Evolutionary conservation across 2,797 vertebrate species (phyloP).

Genomic region (Sebastes taczanowskii): DNA sequence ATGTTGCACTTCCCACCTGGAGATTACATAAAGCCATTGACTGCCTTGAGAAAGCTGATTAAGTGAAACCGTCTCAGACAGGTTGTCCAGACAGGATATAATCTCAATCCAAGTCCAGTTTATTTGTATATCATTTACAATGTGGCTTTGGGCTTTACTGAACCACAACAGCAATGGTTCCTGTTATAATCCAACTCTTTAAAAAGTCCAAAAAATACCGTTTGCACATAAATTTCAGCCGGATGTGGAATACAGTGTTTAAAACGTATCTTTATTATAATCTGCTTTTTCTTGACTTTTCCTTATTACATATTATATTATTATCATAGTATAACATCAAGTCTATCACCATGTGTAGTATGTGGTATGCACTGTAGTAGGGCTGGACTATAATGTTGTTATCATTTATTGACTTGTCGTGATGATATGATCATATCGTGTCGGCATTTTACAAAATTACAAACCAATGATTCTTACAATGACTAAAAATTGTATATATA

Average conservation of each 20-base stretch:
- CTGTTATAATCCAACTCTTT: neutral
- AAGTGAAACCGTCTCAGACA: constrained; percentile 40
- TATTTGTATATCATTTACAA: neutral
- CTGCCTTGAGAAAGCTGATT: constrained; percentile 68
- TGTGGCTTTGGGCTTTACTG: neutral
- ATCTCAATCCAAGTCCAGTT: neutral
- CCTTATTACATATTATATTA: neutral
- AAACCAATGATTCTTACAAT: neutral
- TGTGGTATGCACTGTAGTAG: neutral
- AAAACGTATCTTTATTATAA: neutral
- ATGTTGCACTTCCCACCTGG: constrained; percentile 40
- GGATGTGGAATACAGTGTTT: neutral
- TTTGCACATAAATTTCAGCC: neutral
- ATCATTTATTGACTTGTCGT: neutral
- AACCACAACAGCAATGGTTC: neutral
- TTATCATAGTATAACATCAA: neutral
- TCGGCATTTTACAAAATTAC: neutral
- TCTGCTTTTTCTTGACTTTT: neutral
- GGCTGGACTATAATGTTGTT: neutral
- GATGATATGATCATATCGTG: neutral
- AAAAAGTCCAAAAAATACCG: neutral
- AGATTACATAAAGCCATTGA: constrained; percentile 67
- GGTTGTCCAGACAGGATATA: neutral
- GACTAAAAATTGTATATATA: neutral
- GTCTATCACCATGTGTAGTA: neutral